Conservation (phyloP, 2,888 invertebrate genomes). For the Ochropacha duplaris region DNA sequence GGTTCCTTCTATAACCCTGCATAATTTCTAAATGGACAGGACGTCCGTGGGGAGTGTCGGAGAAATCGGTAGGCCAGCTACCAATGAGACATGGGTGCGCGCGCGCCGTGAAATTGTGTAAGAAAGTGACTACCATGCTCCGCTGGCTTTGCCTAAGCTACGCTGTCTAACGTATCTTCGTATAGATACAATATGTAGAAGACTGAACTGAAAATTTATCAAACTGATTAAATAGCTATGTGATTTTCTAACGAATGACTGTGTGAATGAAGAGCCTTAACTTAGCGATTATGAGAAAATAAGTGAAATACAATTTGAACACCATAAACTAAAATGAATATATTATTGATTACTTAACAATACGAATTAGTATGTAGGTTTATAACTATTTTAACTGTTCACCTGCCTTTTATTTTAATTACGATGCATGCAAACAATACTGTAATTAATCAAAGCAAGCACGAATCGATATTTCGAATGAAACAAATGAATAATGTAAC, state of each 20-base stretch:
- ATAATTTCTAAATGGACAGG: conserved; percentile 30
- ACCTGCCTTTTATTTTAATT: not conserved
- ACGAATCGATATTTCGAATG: not conserved
- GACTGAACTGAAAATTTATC: not conserved
- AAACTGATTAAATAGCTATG: not conserved
- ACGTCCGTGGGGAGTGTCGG: conserved; percentile 59
- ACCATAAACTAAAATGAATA: not conserved
- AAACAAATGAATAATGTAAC: not conserved
- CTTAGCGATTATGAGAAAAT: too few species aligned
- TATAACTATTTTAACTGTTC: not conserved
- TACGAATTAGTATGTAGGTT: not conserved
- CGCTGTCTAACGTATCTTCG: conserved; percentile 20
- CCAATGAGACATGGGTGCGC: conserved; percentile 63
- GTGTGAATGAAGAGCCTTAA: too few species aligned
- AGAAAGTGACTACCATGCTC: conserved; percentile 61
- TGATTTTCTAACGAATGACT: too few species aligned
- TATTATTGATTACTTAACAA: not conserved
- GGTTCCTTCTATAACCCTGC: not conserved
- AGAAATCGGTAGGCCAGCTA: conserved; percentile 52
- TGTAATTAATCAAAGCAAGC: not conserved
- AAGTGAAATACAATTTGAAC: not conserved
- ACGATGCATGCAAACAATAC: not conserved
- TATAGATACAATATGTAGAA: conserved; percentile 1
- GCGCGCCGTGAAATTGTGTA: conserved; percentile 73
- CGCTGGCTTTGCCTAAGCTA: conserved; percentile 8